Evolutionary conservation across 2,888 invertebrate genomes (phyloP).

Genomic region (Nomada fucata): DNA sequence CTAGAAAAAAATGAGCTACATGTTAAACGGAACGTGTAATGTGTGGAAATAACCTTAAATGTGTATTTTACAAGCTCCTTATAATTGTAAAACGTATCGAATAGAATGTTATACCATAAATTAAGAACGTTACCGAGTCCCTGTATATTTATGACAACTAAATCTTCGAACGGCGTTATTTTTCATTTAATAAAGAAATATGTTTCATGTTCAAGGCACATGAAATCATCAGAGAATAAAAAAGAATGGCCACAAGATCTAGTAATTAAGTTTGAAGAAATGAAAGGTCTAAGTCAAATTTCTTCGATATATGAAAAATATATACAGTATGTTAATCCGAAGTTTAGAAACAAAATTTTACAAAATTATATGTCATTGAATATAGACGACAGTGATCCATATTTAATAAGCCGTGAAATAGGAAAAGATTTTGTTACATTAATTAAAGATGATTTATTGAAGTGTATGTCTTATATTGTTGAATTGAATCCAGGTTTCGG

Average conservation of each 20-base stretch:
- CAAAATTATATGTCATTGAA: not conserved
- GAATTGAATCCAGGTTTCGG: conserved; percentile 91
- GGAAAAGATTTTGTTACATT: conserved; percentile 83
- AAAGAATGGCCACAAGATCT: too few relatives aligned
- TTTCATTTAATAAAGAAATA: not conserved
- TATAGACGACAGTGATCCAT: conserved; percentile 82
- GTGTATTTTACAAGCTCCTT: not conserved
- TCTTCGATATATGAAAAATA: not conserved
- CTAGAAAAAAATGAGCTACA: not conserved
- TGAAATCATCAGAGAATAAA: not conserved
- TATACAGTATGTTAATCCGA: conserved; percentile 6
- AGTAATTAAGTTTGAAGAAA: too few relatives aligned
- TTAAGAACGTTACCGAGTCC: not conserved
- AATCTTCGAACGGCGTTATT: not conserved
- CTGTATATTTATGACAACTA: not conserved
- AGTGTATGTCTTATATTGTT: conserved; percentile 84
- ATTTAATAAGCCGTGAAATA: conserved; percentile 84
- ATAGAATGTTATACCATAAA: conserved; percentile 1
- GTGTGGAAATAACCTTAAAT: conserved; percentile 1
- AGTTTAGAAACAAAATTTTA: conserved; percentile 19
- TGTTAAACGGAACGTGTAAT: not conserved
- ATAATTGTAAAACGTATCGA: not conserved
- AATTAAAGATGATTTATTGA: conserved; percentile 81
- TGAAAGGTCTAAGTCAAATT: not conserved
- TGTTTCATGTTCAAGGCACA: not conserved